Percentiles rank a stretch among this genome's conserved stretches.
Evolutionary conservation across 2,888 invertebrate species (phyloP).

Genomic region (Drosophila hamatofila): DNA sequence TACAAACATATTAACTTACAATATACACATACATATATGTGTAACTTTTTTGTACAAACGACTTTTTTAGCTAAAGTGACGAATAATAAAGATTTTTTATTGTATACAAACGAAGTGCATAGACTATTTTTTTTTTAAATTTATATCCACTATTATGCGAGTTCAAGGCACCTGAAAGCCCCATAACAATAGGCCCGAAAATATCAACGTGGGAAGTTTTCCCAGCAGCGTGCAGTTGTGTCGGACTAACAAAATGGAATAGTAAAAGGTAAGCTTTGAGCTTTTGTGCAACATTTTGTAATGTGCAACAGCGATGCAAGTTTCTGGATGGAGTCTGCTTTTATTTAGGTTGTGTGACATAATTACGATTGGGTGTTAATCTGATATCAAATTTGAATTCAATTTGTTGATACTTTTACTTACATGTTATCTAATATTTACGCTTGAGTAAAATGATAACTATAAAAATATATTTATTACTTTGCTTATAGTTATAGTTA

Average conservation of each 20-base stretch:
- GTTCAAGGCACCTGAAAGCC: slow-evolving; percentile 57
- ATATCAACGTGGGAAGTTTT: slow-evolving; percentile 48
- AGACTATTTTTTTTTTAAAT: slow-evolving; percentile 15
- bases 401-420: background rate
- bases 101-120: slow-evolving; percentile 60
- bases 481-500: background rate
- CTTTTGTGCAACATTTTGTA: slow-evolving; percentile 23
- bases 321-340: background rate
- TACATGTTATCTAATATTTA: too few species aligned
- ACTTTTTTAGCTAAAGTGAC: slow-evolving; percentile 69
- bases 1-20: slow-evolving; percentile 30
- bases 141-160: slow-evolving; percentile 20
- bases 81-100: slow-evolving; percentile 72
- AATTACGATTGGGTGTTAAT: background rate
- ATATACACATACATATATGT: slow-evolving; percentile 36
- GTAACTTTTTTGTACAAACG: slow-evolving; percentile 72
- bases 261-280: slow-evolving; percentile 11
- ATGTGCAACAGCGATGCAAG: slow-evolving; percentile 28
- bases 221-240: slow-evolving; percentile 38
- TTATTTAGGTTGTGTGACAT: background rate
- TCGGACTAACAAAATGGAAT: slow-evolving; percentile 11
- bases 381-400: background rate
- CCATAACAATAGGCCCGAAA: slow-evolving; percentile 36
- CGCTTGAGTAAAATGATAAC: too few species aligned
- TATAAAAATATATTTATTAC: background rate